These are phyloP conservation scores for Hedychridium roseum DNA, from an alignment of 2,888 invertebrate genomes.

Conservation along the genomic window DNA sequence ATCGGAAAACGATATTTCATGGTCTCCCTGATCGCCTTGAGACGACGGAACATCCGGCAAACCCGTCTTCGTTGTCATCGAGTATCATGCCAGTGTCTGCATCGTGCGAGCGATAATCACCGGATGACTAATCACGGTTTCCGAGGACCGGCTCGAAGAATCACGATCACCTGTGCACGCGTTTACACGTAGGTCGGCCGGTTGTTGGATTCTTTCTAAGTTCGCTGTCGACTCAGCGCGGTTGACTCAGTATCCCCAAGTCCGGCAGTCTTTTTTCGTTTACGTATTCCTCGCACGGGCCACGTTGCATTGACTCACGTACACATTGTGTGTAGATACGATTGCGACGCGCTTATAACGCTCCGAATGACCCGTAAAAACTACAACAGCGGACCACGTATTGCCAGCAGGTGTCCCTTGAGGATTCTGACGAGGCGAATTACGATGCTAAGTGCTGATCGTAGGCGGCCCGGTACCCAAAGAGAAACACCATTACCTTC, in stretches of 20 bases:
- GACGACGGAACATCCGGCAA: conserved; percentile 10
- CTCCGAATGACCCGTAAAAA: conserved; percentile 5
- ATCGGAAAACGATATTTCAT: not conserved
- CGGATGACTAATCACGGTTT: conserved; percentile 17
- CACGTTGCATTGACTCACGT: conserved; percentile 48
- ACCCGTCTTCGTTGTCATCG: too few relatives aligned
- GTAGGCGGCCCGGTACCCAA: too few relatives aligned
- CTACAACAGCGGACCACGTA: too few relatives aligned
- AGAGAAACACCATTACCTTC: too few relatives aligned
- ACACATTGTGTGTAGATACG: conserved; percentile 8
- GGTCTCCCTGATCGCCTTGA: conserved; percentile 11
- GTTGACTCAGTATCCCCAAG: conserved; percentile 35
- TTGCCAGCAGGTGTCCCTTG: too few relatives aligned
- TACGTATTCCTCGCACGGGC: conserved; percentile 34
- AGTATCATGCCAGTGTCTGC: too few relatives aligned
- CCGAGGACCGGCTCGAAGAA: not conserved
- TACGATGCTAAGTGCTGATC: too few relatives aligned
- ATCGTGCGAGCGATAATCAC: too few relatives aligned
- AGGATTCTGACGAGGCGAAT: too few relatives aligned
- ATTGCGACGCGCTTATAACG: conserved; percentile 11
- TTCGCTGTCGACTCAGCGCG: conserved; percentile 35
- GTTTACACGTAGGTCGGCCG: not conserved
- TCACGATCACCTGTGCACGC: conserved; percentile 6
- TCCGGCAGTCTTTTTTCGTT: conserved; percentile 27
- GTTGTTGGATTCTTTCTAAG: conserved; percentile 33